Evolutionary conservation across 2,888 invertebrate species (phyloP), one percentile per base, ranked within the genome.

Genomic region (Tortrix viridana): DNA sequence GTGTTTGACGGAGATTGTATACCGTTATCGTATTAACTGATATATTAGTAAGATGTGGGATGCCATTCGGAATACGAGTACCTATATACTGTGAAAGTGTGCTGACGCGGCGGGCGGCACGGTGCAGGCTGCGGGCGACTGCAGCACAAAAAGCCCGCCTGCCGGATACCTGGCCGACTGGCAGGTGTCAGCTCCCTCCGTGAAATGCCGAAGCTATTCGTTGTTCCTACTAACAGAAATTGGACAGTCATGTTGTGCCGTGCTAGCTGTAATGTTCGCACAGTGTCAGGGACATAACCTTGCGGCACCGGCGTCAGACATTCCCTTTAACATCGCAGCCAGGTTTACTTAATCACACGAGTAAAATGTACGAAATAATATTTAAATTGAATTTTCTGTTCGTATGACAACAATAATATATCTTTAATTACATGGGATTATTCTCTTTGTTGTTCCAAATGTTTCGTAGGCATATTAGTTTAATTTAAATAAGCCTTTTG

Each of bases 181-280:
- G 72, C 74, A 74, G 73, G 69, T 74, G 73, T 69, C 70, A 68
- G 69, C 69, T 69, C 60, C 55, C 66, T 58, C 52, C 41, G 58
- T 67, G 63, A 70, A 67, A 67, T 65, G 61, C 54, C 66, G 48
- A 67, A 65, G 58, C 65, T 70, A 67, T 55, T 55, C 41, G 62
- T 20, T 52, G 20, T 57, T 50, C 26, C 26, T 12, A 32, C 46
- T 37, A 47, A 32, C 20, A 60, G 38, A 41, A 55, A 55, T 55
- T 61, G 43, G 49, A 49, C 22, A 19, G 22, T 50, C 44, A 50
- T 50, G 56, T 56, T 56, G 43, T 41, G 44, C 44, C 23, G 43
- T 41, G 44, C 44, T 19, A 49, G 50, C 43, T 56, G 50, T 56
- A 49, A 50, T 50, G 18, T 37, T 26, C 12, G 32, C 2, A 9